Percentiles rank a stretch among this genome's conserved stretches.
These are phyloP conservation scores for Ctenopoma kingsleyae DNA, from an alignment of 2,797 vertebrate species.

Conservation along the genomic window DNA sequence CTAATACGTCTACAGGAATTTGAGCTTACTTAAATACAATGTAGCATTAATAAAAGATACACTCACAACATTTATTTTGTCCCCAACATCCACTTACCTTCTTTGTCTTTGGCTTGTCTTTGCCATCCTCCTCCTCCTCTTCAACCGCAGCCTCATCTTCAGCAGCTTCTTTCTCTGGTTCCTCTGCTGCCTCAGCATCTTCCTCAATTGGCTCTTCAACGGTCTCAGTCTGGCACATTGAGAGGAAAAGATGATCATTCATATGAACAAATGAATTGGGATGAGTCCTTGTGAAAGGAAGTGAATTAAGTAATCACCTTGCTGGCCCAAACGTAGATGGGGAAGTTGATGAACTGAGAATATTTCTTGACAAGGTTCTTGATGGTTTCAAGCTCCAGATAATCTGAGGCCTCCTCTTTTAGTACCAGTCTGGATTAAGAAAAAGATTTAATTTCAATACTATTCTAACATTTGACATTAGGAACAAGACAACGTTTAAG, in stretches of 20 bases:
- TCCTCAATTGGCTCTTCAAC: constrained; percentile 97
- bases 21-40: no score
- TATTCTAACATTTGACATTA: background rate
- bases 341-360: constrained; percentile 99
- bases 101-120: constrained; percentile 96
- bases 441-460: constrained; percentile 14
- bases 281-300: background rate
- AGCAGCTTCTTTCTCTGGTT: constrained; percentile 91
- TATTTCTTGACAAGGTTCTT: constrained; percentile 98
- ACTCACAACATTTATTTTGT: background rate
- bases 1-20: no score
- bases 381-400: constrained; percentile 96
- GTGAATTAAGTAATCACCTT: constrained; percentile 85
- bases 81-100: constrained; percentile 79
- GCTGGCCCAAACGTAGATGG: constrained; percentile 98
- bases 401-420: constrained; percentile 98
- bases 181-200: constrained; percentile 89
- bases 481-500: no score
- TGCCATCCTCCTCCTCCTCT: constrained; percentile 96
- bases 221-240: constrained; percentile 89
- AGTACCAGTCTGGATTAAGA: constrained; percentile 88
- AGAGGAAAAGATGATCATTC: constrained; percentile 1
- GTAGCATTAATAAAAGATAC: no score
- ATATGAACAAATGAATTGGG: background rate
- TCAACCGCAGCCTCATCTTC: constrained; percentile 96